Percentiles rank a stretch among this genome's conserved stretches.
phyloP scores from a whole-genome alignment of 1,140 invertebrate species.

The Melitaea cinxia region DNA sequence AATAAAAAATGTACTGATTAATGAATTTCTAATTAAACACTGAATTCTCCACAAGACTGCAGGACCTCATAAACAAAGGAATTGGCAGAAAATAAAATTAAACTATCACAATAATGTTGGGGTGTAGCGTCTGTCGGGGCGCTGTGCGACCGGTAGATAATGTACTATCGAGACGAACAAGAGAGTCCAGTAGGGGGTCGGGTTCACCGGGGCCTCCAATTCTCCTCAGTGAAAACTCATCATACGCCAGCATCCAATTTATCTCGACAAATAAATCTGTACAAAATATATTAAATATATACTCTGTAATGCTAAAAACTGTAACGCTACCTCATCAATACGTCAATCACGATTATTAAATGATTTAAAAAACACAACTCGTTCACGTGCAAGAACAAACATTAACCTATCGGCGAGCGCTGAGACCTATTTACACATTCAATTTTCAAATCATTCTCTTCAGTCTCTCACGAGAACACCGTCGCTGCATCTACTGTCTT shows the following conservation, averaged over 20 bases:
- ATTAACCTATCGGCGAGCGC: constrained; percentile 63
- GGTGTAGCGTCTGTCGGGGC: constrained; percentile 46
- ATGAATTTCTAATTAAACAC: constrained; percentile 80
- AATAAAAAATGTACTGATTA: constrained; percentile 79
- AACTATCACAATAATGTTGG: constrained; percentile 60
- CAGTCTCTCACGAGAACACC: constrained; percentile 70
- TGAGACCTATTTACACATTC: constrained; percentile 72
- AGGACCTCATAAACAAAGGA: constrained; percentile 80
- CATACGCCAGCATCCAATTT: constrained; percentile 81
- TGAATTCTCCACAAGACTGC: constrained; percentile 76
- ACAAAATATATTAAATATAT: constrained; percentile 83
- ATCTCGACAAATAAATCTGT: constrained; percentile 82
- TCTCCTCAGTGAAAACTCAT: constrained; percentile 77
- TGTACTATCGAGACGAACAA: constrained; percentile 60
- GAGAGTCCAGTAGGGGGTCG: constrained; percentile 58
- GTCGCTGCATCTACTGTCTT: constrained; percentile 68
- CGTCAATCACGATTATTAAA: constrained; percentile 80
- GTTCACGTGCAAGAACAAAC: constrained; percentile 79
- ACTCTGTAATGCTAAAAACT: constrained; percentile 82
- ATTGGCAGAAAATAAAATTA: constrained; percentile 65
- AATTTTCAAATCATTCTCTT: constrained; percentile 71
- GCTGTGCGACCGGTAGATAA: constrained; percentile 43
- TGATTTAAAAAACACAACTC: constrained; percentile 80
- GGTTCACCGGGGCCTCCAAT: constrained; percentile 66
- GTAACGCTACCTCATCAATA: constrained; percentile 80